Evolutionary conservation across 2,113 vertebrate genomes (phyloP), one percentile per base, ranked within the genome.

Genomic region (Arizona elegans): DNA sequence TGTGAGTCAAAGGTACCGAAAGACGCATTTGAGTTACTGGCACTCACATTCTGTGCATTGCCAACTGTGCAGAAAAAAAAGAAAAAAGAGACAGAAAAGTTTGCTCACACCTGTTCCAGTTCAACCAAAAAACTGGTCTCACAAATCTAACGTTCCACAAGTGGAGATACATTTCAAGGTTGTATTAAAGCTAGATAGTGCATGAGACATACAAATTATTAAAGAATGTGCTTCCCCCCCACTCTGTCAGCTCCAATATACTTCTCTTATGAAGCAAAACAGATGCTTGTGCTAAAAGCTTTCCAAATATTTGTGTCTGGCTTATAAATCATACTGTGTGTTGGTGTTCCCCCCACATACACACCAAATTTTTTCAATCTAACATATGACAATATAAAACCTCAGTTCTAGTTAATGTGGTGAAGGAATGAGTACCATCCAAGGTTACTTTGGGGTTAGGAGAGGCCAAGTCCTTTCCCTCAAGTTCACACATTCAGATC

Each of bases 221-320:
- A 65, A 90, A 90, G 89, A 90, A 90, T 90, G 54, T 52, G 70
- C 29, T 58, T 53, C 8, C 58, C 55, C 19, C 50, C 26, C 11
- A 17, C 81, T 90, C 56, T 93, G 89, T 93, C 92, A 93, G 86
- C 89, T 93, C 81, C 75, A 90, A 93, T 90, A 90, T 93, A 87
- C 81, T 90, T 50, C 90, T 90, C 53, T 90, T 47, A n/a, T 93
- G 88, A 93, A 90, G n/a, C 75, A 90, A 93, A 93, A 93, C 92
- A 93, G 92, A 93, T 93, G 92, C 89, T 90, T 50, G 13, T 86
- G 23, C 81, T 87, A 93, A 90, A 93, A 93, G 92, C 89, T 58
- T 87, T 93, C 92, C 92, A 93, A 93, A 93, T 93, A 93, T 93
- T 93, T 93, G 89, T 87, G 75, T 93, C 92, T 93, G 88, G 50